phyloP scores from a whole-genome alignment of 2,113 vertebrate genomes.

The Agelaius tricolor region DNA sequence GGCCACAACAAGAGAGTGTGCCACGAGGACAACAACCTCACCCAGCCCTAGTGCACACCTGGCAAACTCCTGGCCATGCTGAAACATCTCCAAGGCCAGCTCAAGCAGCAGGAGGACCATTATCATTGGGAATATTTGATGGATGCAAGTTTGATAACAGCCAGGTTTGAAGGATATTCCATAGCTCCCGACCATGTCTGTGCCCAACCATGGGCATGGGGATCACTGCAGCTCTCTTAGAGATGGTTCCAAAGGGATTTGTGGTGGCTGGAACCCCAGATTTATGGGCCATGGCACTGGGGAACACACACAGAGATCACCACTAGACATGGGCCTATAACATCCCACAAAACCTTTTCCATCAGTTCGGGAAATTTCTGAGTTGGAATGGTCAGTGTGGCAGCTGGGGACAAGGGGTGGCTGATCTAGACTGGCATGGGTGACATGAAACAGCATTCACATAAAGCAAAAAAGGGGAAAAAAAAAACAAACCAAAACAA shows the following conservation, averaged over 20 bases:
- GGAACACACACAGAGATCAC: neutral
- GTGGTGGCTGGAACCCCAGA: neutral
- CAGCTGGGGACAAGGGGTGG: neutral
- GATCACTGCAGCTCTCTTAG: neutral
- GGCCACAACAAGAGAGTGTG: neutral
- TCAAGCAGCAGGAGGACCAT: neutral
- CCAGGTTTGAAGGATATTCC: neutral
- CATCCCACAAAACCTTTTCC: neutral
- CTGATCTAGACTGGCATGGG: neutral
- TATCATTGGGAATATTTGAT: neutral
- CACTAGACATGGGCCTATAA: neutral
- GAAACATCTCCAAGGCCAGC: neutral
- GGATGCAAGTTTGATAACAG: neutral
- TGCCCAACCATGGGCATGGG: neutral
- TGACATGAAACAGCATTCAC: neutral
- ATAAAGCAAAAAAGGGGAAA: neutral
- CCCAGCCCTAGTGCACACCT: neutral
- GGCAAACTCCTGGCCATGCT: neutral
- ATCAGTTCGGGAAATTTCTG: neutral
- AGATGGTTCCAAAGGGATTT: neutral
- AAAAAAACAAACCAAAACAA: neutral
- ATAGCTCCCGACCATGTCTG: fast-evolving
- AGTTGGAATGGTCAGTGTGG: neutral
- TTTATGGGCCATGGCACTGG: neutral
- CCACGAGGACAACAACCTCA: no score